Evolutionary conservation across 2,888 invertebrate species (phyloP).

Genomic region (Heteromyza rotundicornis): DNA sequence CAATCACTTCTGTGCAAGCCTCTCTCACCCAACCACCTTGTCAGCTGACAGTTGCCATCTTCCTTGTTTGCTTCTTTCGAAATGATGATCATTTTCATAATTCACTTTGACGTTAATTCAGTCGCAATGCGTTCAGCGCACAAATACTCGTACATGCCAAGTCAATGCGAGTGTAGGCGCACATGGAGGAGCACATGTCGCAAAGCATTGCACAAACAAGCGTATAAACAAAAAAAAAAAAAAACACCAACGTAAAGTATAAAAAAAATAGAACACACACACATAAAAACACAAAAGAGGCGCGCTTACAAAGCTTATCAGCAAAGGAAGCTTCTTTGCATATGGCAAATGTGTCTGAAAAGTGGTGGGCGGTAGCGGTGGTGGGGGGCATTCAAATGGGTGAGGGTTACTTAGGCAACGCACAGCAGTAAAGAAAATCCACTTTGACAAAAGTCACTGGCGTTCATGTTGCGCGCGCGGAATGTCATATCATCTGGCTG

Average conservation of each 20-base stretch:
- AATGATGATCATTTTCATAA: constrained; percentile 18
- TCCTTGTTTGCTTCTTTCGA: neutral
- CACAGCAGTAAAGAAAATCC: constrained; percentile 2
- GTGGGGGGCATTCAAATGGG: no score
- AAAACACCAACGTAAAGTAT: neutral
- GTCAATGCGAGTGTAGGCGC: constrained; percentile 4
- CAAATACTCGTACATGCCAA: neutral
- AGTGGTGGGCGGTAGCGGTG: no score
- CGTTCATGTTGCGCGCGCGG: neutral
- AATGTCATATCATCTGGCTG: neutral
- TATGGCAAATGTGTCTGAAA: no score
- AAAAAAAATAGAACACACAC: neutral
- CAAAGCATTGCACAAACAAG: neutral
- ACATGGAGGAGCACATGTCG: neutral
- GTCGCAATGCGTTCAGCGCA: constrained; percentile 18
- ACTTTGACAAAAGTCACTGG: constrained; percentile 10
- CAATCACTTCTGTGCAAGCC: no score
- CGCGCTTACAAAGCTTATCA: neutral
- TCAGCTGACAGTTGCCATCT: neutral
- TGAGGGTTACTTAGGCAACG: no score
- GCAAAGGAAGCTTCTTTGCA: no score
- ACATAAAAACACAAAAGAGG: neutral
- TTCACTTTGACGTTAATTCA: constrained; percentile 26
- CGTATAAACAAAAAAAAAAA: neutral
- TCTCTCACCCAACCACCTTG: neutral